phyloP scores from a whole-genome alignment of 2,797 vertebrate genomes.

The Lepilemur septentrionalis region DNA sequence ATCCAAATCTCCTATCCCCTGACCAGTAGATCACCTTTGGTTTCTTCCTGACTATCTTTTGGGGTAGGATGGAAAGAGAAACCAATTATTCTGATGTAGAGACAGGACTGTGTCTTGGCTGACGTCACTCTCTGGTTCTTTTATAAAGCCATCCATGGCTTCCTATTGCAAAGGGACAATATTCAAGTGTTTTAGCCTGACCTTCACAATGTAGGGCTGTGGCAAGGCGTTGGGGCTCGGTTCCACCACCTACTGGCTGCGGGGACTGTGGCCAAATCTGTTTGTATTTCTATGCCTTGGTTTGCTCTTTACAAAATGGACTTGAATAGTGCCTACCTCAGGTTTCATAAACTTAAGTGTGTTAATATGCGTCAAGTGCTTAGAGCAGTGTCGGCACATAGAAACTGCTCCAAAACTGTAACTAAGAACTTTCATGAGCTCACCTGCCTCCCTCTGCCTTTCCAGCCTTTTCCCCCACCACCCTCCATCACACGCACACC shows the following conservation, averaged over 20 bases:
- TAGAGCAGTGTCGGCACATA: not conserved
- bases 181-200: not conserved
- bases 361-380: not conserved
- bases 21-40: not conserved
- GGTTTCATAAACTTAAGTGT: not conserved
- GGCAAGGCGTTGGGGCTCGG: fast-evolving
- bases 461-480: not conserved
- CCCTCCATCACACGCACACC: too few relatives aligned
- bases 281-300: too few relatives aligned
- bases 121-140: not conserved
- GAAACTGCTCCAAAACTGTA: not conserved
- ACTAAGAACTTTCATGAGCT: not conserved
- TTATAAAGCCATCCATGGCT: not conserved
- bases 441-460: not conserved
- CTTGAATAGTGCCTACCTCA: not conserved
- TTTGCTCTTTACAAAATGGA: not conserved
- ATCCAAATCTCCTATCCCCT: not conserved
- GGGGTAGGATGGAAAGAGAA: not conserved
- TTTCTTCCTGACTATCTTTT: not conserved
- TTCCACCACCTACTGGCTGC: not conserved
- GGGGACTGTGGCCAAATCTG: not conserved
- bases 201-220: not conserved
- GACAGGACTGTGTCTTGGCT: fast-evolving
- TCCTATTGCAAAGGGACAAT: not conserved
- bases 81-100: not conserved